phyloP scores from a whole-genome alignment of 2,113 vertebrate genomes.

The Hydrolagus affinis region DNA sequence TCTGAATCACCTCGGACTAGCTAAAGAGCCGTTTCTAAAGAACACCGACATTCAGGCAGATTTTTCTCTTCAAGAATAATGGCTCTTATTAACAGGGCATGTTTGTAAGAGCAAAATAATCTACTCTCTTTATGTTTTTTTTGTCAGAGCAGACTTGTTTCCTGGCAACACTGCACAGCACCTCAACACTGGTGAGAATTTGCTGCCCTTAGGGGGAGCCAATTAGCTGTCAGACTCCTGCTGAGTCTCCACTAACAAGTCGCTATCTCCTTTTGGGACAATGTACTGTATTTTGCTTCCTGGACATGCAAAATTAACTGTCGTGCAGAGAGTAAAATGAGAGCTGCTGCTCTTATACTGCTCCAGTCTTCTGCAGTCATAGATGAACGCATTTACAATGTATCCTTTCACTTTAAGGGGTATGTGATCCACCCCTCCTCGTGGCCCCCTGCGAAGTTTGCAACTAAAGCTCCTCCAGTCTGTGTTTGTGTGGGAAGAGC shows the following conservation, averaged over 20 bases:
- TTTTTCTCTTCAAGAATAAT: constrained; percentile 52
- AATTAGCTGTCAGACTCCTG: constrained; percentile 63
- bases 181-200: constrained; percentile 56
- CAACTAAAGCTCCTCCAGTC: background rate
- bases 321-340: background rate
- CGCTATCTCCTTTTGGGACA: constrained; percentile 15
- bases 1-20: constrained; percentile 1
- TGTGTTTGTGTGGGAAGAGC: background rate
- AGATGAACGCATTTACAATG: background rate
- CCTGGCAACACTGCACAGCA: constrained; percentile 69
- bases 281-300: constrained; percentile 41
- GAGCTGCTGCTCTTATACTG: no score
- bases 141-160: constrained; percentile 68
- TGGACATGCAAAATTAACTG: constrained; percentile 30
- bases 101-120: constrained; percentile 62
- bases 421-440: no score
- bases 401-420: background rate
- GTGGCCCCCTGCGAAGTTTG: background rate
- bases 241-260: constrained; percentile 38
- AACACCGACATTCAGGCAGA: background rate
- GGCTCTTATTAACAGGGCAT: constrained; percentile 60
- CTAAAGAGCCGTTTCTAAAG: background rate
- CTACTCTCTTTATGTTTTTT: constrained; percentile 68
- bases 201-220: constrained; percentile 80
- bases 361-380: no score